Conservation (phyloP, 2,888 invertebrate species). For the Ceraclea dissimilis region DNA sequence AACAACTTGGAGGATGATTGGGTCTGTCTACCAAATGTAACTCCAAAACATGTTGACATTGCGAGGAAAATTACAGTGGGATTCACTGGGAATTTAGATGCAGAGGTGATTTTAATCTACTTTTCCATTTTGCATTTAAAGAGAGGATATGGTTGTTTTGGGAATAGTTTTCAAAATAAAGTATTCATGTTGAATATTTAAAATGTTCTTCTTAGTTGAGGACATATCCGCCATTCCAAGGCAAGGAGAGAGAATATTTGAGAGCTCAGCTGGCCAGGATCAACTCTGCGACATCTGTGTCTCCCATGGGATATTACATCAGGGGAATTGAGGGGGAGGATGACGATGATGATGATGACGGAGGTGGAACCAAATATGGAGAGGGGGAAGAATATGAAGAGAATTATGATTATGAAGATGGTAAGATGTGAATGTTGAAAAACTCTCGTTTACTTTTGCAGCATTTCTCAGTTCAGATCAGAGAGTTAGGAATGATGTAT, state of each 20-base stretch:
- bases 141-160: neutral
- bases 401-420: slow-evolving; percentile 7
- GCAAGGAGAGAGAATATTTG: slow-evolving; percentile 75
- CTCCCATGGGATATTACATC: slow-evolving; percentile 73
- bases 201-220: slow-evolving; percentile 45
- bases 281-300: slow-evolving; percentile 71
- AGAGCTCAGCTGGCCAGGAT: slow-evolving; percentile 81
- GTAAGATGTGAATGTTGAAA: neutral
- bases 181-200: no score
- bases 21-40: slow-evolving; percentile 71
- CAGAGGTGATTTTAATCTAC: slow-evolving; percentile 45
- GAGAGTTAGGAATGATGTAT: neutral
- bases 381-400: slow-evolving; percentile 4
- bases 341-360: slow-evolving; percentile 59
- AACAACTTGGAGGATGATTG: slow-evolving; percentile 70
- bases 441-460: no score
- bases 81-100: slow-evolving; percentile 73
- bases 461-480: neutral
- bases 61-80: slow-evolving; percentile 64
- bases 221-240: slow-evolving; percentile 75
- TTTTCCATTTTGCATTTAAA: no score
- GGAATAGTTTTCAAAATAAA: no score
- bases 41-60: slow-evolving; percentile 66
- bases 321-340: slow-evolving; percentile 34
- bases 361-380: slow-evolving; percentile 35